Percentiles rank a stretch among this genome's conserved stretches.
Conservation (phyloP, 2,113 vertebrate species). For the Silurus meridionalis region DNA sequence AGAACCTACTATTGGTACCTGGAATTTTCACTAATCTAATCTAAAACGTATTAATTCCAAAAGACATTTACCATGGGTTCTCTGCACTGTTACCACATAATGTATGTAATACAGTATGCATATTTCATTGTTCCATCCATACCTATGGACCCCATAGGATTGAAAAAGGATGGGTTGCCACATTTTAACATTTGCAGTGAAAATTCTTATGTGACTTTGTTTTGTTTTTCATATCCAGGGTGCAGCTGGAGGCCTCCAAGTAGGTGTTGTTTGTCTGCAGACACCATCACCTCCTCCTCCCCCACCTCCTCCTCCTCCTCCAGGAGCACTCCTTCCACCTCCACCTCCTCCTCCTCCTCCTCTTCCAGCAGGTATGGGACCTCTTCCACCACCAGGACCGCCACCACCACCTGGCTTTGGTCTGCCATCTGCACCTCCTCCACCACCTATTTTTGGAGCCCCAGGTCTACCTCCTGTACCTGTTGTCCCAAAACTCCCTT, state of each 20-base stretch:
- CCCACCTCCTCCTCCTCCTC: conserved; percentile 61
- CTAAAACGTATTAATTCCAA: no score
- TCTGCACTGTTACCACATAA: no score
- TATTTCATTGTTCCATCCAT: no score
- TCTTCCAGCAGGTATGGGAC: conserved; percentile 58
- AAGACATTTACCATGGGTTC: no score
- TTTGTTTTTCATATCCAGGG: conserved; percentile 60
- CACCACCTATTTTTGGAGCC: conserved; percentile 70
- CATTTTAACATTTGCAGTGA: neutral
- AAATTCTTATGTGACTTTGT: conserved; percentile 23
- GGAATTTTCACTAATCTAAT: no score
- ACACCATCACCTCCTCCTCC: conserved; percentile 62
- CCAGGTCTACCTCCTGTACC: conserved; percentile 65
- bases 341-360: conserved; percentile 66
- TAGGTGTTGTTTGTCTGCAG: conserved; percentile 55
- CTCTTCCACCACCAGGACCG: conserved; percentile 66
- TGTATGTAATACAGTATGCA: no score
- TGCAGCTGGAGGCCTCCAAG: conserved; percentile 45
- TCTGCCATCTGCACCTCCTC: conserved; percentile 71
- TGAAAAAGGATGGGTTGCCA: no score
- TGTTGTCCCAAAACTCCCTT: conserved; percentile 77
- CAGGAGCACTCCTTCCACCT: conserved; percentile 61
- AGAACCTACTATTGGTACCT: no score
- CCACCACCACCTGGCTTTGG: conserved; percentile 66
- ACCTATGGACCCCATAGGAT: no score